A percentile compares a stretch with the other conserved stretches of the same genome.
These are phyloP conservation scores for Piezodorus guildinii DNA, from an alignment of 1,140 invertebrate genomes.

Conservation along the genomic window DNA sequence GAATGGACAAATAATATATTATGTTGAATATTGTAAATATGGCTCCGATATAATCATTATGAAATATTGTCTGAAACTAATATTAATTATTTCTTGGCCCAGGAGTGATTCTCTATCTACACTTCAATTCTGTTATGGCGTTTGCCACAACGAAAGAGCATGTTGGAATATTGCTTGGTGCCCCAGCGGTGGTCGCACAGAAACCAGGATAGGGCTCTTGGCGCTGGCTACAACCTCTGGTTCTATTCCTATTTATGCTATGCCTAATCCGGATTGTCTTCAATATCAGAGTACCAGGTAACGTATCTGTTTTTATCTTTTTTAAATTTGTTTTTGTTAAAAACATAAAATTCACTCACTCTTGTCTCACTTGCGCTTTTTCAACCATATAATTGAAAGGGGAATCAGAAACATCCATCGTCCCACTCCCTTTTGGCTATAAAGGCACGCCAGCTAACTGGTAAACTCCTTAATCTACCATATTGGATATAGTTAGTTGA, in stretches of 20 bases:
- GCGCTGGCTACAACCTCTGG: slow-evolving; percentile 56
- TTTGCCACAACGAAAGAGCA: slow-evolving; percentile 51
- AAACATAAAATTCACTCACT: no score
- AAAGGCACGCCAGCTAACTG: no score
- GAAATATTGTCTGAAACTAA: no score
- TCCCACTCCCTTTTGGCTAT: no score
- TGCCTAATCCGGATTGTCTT: slow-evolving; percentile 32
- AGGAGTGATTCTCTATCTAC: slow-evolving; percentile 19
- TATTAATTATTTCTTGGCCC: not conserved
- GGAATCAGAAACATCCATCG: no score
- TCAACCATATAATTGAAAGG: no score
- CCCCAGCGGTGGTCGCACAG: slow-evolving; percentile 50
- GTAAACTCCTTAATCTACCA: no score
- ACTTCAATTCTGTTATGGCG: slow-evolving; percentile 38
- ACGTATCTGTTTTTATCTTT: slow-evolving; percentile 15
- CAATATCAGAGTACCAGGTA: slow-evolving; percentile 36
- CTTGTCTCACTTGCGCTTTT: no score
- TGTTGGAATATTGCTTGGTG: slow-evolving; percentile 63
- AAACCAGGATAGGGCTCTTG: slow-evolving; percentile 48
- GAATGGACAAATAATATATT: no score
- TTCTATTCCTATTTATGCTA: slow-evolving; percentile 45
- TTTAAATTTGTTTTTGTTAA: no score
- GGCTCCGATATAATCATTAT: not conserved
- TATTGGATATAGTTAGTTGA: no score
- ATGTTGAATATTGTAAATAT: not conserved